phyloP scores from a whole-genome alignment of 2,113 vertebrate genomes.

The human region DNA sequence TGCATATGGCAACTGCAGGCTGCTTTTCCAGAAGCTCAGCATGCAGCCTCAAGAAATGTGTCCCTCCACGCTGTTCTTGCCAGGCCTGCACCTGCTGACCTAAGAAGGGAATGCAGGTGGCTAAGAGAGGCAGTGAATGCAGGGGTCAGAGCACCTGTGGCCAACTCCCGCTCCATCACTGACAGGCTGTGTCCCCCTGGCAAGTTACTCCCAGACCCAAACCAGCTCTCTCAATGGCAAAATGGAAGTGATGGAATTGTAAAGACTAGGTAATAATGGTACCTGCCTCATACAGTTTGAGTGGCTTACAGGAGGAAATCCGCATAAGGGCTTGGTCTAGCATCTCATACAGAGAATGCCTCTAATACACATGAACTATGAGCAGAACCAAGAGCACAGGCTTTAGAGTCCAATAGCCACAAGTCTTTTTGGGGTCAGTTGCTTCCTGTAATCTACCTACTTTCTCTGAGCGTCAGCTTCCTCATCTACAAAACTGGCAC shows the following conservation, averaged over 20 bases:
- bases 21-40: neutral
- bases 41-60: neutral
- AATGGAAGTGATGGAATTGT: neutral
- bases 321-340: no score
- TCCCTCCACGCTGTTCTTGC: neutral
- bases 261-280: neutral
- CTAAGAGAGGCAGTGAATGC: rapidly evolving
- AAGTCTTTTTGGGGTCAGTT: neutral
- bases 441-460: neutral
- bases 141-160: neutral
- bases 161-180: neutral
- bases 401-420: neutral
- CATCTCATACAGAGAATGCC: neutral
- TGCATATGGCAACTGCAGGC: neutral
- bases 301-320: neutral
- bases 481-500: neutral
- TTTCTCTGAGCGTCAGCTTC: neutral
- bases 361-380: neutral
- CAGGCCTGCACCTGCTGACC: neutral
- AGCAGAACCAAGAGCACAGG: neutral
- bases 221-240: neutral
- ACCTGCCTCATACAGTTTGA: neutral
- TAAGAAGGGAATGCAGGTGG: neutral
- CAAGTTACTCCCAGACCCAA: neutral
- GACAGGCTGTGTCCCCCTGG: rapidly evolving